Base-by-base conservation (phyloP, 2,113 vertebrate species). In the Heterotilapia buettikoferi region DNA sequence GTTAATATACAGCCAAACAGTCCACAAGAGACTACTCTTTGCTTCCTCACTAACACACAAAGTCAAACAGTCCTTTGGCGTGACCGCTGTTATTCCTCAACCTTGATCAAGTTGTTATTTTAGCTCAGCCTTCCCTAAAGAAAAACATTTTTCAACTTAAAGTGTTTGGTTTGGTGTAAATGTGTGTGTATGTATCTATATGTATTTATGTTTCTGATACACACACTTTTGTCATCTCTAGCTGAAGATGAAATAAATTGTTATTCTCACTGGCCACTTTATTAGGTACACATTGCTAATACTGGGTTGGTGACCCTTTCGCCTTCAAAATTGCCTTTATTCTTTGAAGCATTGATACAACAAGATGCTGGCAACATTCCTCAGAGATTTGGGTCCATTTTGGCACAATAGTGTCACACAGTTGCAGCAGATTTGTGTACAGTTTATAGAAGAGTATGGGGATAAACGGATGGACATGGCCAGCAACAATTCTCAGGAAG, bases 1-100 rank as follows among this genome's bases (percentile, higher is more conserved):
- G 0, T 76, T 45, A 76, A 29, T 29, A 47, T 76, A 3, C 13
- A 76, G 68, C 40, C 21, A 76, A 0, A 76, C 8, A 47, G 0
- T 47, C 24, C 24, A 76, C 40, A 11, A 4, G 68, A 47, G 24
- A 76, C 40, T 11, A 6, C 40, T 47, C 40, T 76, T 47, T 29
- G 1, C 31, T 45, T 82, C 8, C 21, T 59, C n/a, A 86, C 24
- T 4, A 21, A 38, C 33, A 52, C 3, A 0, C 3, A 18, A 76
- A 76, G 40, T 76, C 78, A 80, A 54, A 80, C 12, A 45, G 40
- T 19, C 29, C 40, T 47, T 29, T 47, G 24, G 40, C 4, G 1
- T 47, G 68, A 29, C 40, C 4, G 43, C 8, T 76, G 40, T 76
- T 47, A 0, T 29, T 76, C 68, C 8, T 47, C 40, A 76, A 18